Evolutionary conservation across 2,888 invertebrate species (phyloP).

Genomic region (Acrobasis repandana): DNA sequence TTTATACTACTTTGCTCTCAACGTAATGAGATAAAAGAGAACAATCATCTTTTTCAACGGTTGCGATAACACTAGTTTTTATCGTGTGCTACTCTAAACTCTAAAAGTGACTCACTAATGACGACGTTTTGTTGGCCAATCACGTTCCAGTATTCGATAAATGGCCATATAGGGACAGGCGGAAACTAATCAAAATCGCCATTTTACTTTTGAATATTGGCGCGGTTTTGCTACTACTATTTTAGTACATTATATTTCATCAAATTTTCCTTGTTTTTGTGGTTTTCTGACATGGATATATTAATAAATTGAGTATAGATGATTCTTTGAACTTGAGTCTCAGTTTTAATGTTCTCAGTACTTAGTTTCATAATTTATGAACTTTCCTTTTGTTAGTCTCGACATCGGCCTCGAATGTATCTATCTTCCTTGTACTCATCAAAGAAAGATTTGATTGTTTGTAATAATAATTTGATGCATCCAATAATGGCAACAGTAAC

Average conservation of each 20-base stretch:
- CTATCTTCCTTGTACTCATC: no score
- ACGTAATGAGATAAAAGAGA: constrained; percentile 54
- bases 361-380: no score
- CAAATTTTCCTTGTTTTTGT: neutral
- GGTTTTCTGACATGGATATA: neutral
- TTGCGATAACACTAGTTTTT: constrained; percentile 16
- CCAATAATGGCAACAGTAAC: no score
- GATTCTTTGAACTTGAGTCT: no score
- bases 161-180: constrained; percentile 86
- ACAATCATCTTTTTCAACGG: constrained; percentile 42
- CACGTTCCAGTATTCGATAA: constrained; percentile 77
- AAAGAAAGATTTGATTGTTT: no score
- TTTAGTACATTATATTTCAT: no score
- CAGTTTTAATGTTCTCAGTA: no score
- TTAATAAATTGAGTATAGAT: neutral
- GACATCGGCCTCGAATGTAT: no score
- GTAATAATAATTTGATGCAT: no score
- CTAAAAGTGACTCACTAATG: constrained; percentile 37
- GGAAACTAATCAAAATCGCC: constrained; percentile 57
- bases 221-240: constrained; percentile 37
- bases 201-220: constrained; percentile 51
- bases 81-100: constrained; percentile 26
- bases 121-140: constrained; percentile 77
- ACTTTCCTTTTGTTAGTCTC: no score
- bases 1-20: constrained; percentile 41